A percentile compares a stretch with the other conserved stretches of the same genome.
phyloP scores from a whole-genome alignment of 2,113 vertebrate genomes.

The Heterochromis multidens region DNA sequence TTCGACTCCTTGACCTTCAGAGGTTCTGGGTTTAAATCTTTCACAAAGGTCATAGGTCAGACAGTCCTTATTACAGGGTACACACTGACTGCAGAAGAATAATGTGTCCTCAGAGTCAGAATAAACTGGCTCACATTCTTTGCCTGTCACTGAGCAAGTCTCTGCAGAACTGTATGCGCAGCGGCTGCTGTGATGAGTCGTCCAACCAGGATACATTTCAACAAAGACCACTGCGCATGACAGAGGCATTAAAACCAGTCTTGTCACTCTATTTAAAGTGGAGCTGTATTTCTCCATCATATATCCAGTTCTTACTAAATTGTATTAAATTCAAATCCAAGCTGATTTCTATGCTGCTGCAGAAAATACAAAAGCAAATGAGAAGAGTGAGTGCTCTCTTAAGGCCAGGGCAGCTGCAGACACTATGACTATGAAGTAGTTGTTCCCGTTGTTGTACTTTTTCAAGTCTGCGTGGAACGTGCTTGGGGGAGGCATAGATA shows the following conservation, averaged over 20 bases:
- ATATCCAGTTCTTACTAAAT: not conserved
- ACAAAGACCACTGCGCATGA: not conserved
- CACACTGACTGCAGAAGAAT: constrained; percentile 47
- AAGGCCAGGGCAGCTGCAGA: not conserved
- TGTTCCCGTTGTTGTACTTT: not conserved
- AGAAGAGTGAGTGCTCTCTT: not conserved
- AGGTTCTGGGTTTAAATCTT: constrained; percentile 26
- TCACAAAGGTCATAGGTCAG: constrained; percentile 59
- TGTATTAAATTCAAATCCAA: not conserved
- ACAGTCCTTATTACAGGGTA: constrained; percentile 70
- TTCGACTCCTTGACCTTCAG: constrained; percentile 13
- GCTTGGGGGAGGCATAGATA: not conserved
- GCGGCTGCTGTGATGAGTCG: constrained; percentile 6
- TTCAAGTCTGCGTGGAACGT: not conserved
- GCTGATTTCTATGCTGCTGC: not conserved
- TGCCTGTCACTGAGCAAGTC: constrained; percentile 51
- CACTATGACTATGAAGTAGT: not conserved
- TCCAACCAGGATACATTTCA: constrained; percentile 10
- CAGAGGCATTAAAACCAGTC: not conserved
- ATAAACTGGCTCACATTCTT: constrained; percentile 61
- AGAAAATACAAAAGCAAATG: not conserved
- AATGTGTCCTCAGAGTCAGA: constrained; percentile 60
- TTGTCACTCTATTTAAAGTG: not conserved
- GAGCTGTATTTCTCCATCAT: not conserved
- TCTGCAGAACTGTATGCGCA: constrained; percentile 41